Evolutionary conservation across 1,140 invertebrate genomes (phyloP).

Genomic region (Neotoxoptera formosana): DNA sequence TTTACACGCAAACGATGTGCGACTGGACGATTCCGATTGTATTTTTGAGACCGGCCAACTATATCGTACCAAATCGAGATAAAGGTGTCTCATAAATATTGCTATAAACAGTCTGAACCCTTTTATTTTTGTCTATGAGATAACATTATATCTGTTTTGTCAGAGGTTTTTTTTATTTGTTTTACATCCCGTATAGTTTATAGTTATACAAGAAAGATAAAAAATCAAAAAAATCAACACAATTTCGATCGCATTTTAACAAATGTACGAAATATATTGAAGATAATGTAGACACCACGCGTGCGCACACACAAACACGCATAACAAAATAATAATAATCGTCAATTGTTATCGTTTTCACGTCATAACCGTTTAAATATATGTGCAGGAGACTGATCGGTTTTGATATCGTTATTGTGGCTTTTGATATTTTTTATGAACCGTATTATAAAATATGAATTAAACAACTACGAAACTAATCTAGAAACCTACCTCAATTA

Average conservation of each 20-base stretch:
- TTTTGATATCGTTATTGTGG: neutral
- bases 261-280: neutral
- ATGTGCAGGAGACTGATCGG: neutral
- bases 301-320: no score
- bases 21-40: neutral
- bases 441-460: neutral
- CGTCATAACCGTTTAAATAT: neutral
- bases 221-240: neutral
- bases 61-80: neutral
- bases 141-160: neutral
- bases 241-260: neutral
- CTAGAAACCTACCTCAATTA: neutral
- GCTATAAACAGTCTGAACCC: neutral
- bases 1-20: neutral
- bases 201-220: neutral
- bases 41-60: neutral
- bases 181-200: neutral
- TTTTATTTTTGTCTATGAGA: neutral
- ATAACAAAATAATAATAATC: no score
- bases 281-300: neutral
- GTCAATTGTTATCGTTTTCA: neutral
- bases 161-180: neutral
- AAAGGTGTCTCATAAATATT: neutral
- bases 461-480: neutral
- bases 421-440: no score